These are phyloP conservation scores for Drosophila atripex DNA, from an alignment of 2,888 invertebrate species.

Conservation along the genomic window DNA sequence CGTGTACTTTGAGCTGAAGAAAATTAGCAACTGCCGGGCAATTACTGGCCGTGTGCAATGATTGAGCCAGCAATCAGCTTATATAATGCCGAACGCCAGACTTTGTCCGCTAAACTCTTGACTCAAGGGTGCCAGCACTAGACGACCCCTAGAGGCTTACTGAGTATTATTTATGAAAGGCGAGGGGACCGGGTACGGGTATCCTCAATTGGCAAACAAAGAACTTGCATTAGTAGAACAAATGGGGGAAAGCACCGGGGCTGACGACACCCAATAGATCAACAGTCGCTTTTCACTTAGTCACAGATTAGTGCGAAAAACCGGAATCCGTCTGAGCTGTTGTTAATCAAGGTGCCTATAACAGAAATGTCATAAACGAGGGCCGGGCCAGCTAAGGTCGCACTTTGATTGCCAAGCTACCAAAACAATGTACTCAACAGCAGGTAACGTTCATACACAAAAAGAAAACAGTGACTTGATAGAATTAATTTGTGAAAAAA, in stretches of 20 bases:
- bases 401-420: conserved; percentile 26
- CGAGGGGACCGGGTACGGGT: conserved; percentile 6
- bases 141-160: conserved; percentile 13
- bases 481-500: neutral
- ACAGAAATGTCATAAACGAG: conserved; percentile 43
- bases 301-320: conserved; percentile 37
- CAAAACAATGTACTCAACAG: conserved; percentile 10
- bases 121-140: conserved; percentile 26
- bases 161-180: neutral
- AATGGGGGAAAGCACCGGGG: no score
- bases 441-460: conserved; percentile 5
- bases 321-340: conserved; percentile 34
- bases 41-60: conserved; percentile 44
- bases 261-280: conserved; percentile 7
- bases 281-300: conserved; percentile 42
- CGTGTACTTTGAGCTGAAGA: conserved; percentile 56
- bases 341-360: conserved; percentile 38
- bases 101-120: conserved; percentile 48
- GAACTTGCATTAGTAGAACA: conserved; percentile 1
- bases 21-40: conserved; percentile 50
- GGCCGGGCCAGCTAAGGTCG: conserved; percentile 46
- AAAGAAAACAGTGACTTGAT: neutral
- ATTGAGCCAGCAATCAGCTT: conserved; percentile 32
- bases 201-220: conserved; percentile 54
- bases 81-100: conserved; percentile 23